These are phyloP conservation scores for Holacanthella duospinosa DNA, from an alignment of 2,888 invertebrate genomes.

Conservation along the genomic window DNA sequence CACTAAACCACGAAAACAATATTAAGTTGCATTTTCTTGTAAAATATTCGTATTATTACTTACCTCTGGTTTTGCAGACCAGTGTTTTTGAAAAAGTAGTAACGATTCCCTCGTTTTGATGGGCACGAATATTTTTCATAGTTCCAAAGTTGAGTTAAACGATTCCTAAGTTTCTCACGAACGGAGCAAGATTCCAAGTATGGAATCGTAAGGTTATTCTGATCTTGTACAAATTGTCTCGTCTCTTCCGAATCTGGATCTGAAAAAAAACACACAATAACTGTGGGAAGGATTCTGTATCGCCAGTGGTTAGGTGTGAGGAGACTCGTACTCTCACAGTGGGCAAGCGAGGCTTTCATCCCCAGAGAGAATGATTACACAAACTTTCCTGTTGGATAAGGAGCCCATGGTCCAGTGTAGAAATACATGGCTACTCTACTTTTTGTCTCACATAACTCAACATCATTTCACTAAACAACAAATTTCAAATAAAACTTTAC, in stretches of 20 bases:
- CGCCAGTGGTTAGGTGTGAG: too few relatives aligned
- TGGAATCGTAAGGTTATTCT: slow-evolving; percentile 78
- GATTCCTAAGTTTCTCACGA: slow-evolving; percentile 60
- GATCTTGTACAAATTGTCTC: slow-evolving; percentile 73
- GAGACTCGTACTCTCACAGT: too few relatives aligned
- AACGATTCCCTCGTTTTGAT: slow-evolving; percentile 65
- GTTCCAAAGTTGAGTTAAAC: slow-evolving; percentile 84
- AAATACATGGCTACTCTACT: too few relatives aligned
- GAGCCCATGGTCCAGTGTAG: too few relatives aligned
- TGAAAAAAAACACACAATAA: too few relatives aligned
- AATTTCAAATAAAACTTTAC: not conserved
- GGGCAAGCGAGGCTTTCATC: too few relatives aligned
- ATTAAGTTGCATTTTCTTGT: not conserved
- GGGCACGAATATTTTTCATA: slow-evolving; percentile 92
- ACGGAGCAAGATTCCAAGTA: slow-evolving; percentile 66
- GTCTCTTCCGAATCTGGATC: slow-evolving; percentile 85
- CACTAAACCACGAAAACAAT: slow-evolving; percentile 49
- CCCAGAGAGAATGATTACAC: too few relatives aligned
- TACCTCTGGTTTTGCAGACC: slow-evolving; percentile 95
- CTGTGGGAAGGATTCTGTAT: too few relatives aligned
- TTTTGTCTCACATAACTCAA: too few relatives aligned
- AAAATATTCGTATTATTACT: not conserved
- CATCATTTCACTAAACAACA: too few relatives aligned
- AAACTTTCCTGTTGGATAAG: too few relatives aligned
- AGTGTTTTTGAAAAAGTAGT: slow-evolving; percentile 84